These are phyloP conservation scores for Mylabris sibirica DNA, from an alignment of 2,888 invertebrate species.

Conservation along the genomic window DNA sequence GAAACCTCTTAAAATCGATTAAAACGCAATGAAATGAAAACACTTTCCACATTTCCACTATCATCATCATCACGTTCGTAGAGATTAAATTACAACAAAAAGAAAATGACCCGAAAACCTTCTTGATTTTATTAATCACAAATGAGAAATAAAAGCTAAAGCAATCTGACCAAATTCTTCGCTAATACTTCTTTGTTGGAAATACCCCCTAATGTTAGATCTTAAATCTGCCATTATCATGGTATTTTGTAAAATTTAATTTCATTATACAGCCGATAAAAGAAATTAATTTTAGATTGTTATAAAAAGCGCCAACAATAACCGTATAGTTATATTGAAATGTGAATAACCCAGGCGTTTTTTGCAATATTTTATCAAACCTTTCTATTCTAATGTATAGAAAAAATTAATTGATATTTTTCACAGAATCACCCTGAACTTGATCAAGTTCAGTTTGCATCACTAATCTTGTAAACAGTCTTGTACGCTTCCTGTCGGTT, in stretches of 20 bases:
- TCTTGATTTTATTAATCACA: no score
- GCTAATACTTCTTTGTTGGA: no score
- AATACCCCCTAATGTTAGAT: no score
- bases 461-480: background rate
- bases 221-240: background rate
- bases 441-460: background rate
- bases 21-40: background rate
- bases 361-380: background rate
- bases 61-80: background rate
- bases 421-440: background rate
- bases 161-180: no score
- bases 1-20: background rate
- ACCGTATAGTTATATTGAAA: background rate
- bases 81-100: background rate
- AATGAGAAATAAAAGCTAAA: no score
- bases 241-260: background rate
- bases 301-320: background rate
- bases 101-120: background rate
- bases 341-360: background rate
- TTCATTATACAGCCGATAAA: background rate
- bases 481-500: background rate
- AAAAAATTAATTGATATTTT: conserved; percentile 2
- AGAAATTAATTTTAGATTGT: background rate
- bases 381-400: background rate
- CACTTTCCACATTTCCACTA: background rate